A percentile compares a stretch with the other conserved stretches of the same genome.
Conservation (phyloP, 2,797 vertebrate genomes). For the Sebastes diploproa region DNA sequence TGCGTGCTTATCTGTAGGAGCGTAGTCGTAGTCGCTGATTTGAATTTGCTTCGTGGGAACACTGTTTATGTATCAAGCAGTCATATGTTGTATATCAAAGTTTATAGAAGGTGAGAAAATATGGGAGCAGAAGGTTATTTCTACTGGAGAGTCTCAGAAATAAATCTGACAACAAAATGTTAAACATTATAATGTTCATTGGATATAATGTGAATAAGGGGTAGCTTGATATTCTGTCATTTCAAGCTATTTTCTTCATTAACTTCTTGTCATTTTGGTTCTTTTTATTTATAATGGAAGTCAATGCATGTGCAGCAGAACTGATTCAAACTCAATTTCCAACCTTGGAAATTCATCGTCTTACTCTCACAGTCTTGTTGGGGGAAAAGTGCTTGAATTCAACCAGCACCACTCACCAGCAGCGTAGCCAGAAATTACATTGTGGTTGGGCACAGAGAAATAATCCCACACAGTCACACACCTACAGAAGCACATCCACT, state of each 20-base stretch:
- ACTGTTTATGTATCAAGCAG: slow-evolving; percentile 12
- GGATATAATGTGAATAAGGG: not conserved
- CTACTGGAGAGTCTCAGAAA: not conserved
- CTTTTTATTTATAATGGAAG: slow-evolving; percentile 15
- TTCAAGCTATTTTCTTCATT: slow-evolving; percentile 20
- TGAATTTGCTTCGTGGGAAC: slow-evolving; percentile 24
- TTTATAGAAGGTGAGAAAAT: slow-evolving; percentile 9
- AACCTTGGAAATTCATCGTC: slow-evolving; percentile 26
- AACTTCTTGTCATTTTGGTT: not conserved
- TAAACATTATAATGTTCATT: not conserved
- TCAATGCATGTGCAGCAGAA: slow-evolving; percentile 19
- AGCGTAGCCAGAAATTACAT: not conserved
- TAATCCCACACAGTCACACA: not conserved
- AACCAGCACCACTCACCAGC: not conserved
- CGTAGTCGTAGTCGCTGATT: not conserved
- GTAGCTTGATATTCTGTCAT: not conserved
- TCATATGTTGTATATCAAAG: slow-evolving; percentile 19
- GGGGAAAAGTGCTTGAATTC: not conserved
- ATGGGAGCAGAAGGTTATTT: slow-evolving; percentile 1
- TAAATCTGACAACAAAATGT: not conserved
- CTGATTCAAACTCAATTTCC: slow-evolving; percentile 23
- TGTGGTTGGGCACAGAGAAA: not conserved
- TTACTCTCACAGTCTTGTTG: slow-evolving; percentile 3
- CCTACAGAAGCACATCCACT: not conserved
- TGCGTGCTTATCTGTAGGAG: slow-evolving; percentile 12